These are phyloP conservation scores for Drosophila erecta DNA, from an alignment of 1,140 invertebrate genomes.

Conservation along the genomic window DNA sequence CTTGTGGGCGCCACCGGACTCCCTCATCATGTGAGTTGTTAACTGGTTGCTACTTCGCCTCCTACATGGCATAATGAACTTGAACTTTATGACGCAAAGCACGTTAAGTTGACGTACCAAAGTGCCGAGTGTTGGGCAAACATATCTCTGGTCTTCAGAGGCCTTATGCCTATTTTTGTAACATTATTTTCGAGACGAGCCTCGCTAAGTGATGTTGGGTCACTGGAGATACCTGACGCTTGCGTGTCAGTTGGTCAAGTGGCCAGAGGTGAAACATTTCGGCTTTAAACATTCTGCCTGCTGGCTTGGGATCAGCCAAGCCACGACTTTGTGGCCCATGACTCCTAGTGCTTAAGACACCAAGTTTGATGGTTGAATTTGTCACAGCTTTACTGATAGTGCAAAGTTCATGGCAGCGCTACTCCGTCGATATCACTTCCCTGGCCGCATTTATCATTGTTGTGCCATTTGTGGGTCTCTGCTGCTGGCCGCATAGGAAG, in stretches of 20 bases:
- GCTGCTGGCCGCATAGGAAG: slow-evolving; percentile 40
- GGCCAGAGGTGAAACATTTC: slow-evolving; percentile 26
- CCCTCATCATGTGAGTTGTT: slow-evolving; percentile 33
- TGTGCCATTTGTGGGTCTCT: slow-evolving; percentile 36
- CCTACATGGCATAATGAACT: slow-evolving; percentile 73
- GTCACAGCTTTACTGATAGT: not conserved
- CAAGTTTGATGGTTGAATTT: not conserved
- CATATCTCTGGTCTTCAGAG: slow-evolving; percentile 1
- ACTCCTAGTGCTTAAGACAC: not conserved
- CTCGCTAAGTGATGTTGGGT: slow-evolving; percentile 40
- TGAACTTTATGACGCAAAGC: slow-evolving; percentile 81
- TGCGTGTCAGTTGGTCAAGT: slow-evolving; percentile 36
- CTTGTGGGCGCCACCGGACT: slow-evolving; percentile 44
- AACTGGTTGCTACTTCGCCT: slow-evolving; percentile 41
- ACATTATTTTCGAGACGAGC: slow-evolving; percentile 35
- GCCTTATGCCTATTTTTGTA: slow-evolving; percentile 40
- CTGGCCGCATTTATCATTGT: slow-evolving; percentile 50
- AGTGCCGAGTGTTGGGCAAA: slow-evolving; percentile 58
- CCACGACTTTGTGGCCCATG: not conserved
- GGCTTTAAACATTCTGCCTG: not conserved
- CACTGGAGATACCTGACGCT: slow-evolving; percentile 8
- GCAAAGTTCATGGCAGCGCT: slow-evolving; percentile 4
- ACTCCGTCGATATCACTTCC: slow-evolving; percentile 39
- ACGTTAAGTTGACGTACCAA: slow-evolving; percentile 64
- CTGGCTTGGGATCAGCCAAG: not conserved